These are phyloP conservation scores for Drosophila eugracilis DNA, from an alignment of 1,140 invertebrate genomes.

Conservation along the genomic window DNA sequence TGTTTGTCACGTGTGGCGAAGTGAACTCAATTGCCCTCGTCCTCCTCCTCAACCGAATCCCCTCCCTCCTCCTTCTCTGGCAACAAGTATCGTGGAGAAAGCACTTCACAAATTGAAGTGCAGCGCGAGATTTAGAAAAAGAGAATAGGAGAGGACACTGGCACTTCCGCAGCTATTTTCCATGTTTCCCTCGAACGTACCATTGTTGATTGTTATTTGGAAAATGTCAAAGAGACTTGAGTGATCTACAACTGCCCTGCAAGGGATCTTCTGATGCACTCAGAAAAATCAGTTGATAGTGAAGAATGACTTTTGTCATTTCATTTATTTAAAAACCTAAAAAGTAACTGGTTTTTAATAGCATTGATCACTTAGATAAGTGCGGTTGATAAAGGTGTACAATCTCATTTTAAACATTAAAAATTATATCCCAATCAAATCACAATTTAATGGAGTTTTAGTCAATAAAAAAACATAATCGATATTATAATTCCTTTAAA, in stretches of 20 bases:
- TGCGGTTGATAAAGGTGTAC: too few species aligned
- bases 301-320: neutral
- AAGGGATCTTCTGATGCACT: slow-evolving; percentile 10
- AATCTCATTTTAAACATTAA: too few species aligned
- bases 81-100: slow-evolving; percentile 1
- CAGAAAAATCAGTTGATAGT: neutral
- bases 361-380: too few species aligned
- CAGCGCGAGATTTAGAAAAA: slow-evolving; percentile 14
- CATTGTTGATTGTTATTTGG: slow-evolving; percentile 33
- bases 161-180: slow-evolving; percentile 37
- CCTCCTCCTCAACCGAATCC: neutral
- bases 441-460: too few species aligned
- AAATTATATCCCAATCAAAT: too few species aligned
- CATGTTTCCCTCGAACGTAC: slow-evolving; percentile 3
- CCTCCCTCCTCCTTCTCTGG: neutral
- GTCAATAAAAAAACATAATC: too few species aligned
- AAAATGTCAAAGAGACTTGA: slow-evolving; percentile 69
- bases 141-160: neutral
- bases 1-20: slow-evolving; percentile 48
- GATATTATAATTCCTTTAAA: too few species aligned
- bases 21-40: slow-evolving; percentile 30
- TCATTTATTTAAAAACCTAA: too few species aligned
- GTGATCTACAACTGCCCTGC: slow-evolving; percentile 45
- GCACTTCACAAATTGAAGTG: slow-evolving; percentile 29
- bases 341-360: too few species aligned